Evolutionary conservation across 2,113 vertebrate species (phyloP), one percentile per base, ranked within the genome.

Genomic region (Jacana jacana): DNA sequence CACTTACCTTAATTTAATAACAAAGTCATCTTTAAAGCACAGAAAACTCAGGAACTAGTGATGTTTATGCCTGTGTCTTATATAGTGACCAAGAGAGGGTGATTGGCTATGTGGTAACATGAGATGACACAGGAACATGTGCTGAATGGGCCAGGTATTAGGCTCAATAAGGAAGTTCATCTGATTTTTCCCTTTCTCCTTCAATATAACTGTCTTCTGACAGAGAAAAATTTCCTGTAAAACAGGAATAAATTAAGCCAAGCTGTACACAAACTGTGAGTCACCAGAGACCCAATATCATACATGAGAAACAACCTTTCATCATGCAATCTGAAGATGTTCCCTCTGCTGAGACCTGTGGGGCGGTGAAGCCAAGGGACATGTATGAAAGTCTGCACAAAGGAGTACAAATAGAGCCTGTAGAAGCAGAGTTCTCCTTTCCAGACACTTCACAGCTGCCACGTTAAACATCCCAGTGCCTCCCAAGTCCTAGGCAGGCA

Each of bases 101-200:
- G 28, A 40, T 20, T 48, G 20, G 15, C 33, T 24, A 27, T 1
- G 4, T 57, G 18, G 27, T 10, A 85, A 27, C 0, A 0, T 58
- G 42, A 63, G 30, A 80, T 25, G 35, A 42, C 31, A 52, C 9
- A 49, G 33, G 71, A 69, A 23, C 6, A 35, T 0, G 0, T 49
- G 30, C 40, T 1, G 0, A 42, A n/a, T 12, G 12, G 10, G 28
- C 12, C 11, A 72, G 39, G 14, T 39, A 23, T 35, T 68, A 23
- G 4, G 6, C 10, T 7, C 4, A 23, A 54, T 69, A 30, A 25
- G 9, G 17, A 76, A 69, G 39, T 7, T 81, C 51, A 19, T 5
- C 18, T 11, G 11, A 23, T 51, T 82, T 91, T 77, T 51, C 0
- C 12, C 19, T 30, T 77, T 57, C 31, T 89, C 20, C 48, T 10